phyloP scores from a whole-genome alignment of 2,888 invertebrate species.

The Unio delphinus region DNA sequence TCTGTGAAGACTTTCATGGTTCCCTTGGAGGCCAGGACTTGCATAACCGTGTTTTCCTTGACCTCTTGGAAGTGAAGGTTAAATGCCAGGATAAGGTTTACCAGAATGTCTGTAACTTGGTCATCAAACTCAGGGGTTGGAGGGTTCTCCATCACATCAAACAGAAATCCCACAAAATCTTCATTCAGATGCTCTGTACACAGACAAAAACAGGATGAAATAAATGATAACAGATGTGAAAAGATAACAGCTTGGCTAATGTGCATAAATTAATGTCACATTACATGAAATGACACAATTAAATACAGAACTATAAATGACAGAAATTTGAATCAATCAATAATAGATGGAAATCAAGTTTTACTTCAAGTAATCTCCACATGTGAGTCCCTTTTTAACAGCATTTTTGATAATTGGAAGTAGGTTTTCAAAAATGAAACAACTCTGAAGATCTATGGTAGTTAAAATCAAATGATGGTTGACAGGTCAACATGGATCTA shows the following conservation, averaged over 20 bases:
- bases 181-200: constrained; percentile 85
- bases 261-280: too few species aligned
- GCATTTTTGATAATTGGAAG: too few species aligned
- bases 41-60: constrained; percentile 67
- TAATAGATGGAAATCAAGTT: too few species aligned
- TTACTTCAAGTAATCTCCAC: too few species aligned
- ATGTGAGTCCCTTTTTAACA: too few species aligned
- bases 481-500: too few species aligned
- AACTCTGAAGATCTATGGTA: too few species aligned
- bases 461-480: too few species aligned
- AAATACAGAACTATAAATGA: too few species aligned
- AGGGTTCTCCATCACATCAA: constrained; percentile 86
- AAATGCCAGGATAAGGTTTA: constrained; percentile 88
- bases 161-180: constrained; percentile 85
- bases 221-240: not conserved
- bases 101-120: constrained; percentile 86
- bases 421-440: too few species aligned
- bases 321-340: too few species aligned
- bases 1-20: constrained; percentile 91
- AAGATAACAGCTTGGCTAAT: not conserved
- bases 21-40: constrained; percentile 67
- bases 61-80: constrained; percentile 84
- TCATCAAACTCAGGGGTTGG: constrained; percentile 87
- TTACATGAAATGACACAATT: too few species aligned
- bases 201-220: constrained; percentile 9